phyloP scores from a whole-genome alignment of 2,113 vertebrate species.

The Alligator sinensis region DNA sequence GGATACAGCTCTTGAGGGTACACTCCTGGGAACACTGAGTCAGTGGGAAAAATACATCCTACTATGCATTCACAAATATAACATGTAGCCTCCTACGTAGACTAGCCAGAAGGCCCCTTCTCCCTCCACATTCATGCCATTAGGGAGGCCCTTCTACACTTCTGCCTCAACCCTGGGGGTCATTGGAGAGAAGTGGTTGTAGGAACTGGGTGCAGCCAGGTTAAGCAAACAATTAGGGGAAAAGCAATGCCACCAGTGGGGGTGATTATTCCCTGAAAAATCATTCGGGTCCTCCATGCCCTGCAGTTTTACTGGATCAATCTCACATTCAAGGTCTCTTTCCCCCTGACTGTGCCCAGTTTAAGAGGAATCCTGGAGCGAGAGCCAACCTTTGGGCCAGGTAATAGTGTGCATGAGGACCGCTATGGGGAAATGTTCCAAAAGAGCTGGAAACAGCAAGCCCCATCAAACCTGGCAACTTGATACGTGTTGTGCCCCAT shows the following conservation, averaged over 20 bases:
- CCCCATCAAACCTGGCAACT: neutral
- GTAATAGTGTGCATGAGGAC: neutral
- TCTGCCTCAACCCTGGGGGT: no score
- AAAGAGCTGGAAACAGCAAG: neutral
- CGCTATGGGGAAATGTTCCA: neutral
- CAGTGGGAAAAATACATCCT: neutral
- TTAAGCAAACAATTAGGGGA: neutral
- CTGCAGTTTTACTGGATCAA: neutral
- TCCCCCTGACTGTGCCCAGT: neutral
- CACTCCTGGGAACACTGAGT: no score
- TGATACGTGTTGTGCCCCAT: neutral
- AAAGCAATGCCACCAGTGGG: neutral
- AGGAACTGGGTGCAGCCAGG: neutral
- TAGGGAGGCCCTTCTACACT: neutral
- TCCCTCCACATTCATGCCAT: neutral
- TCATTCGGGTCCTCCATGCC: neutral
- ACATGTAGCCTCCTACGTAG: neutral
- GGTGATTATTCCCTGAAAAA: neutral
- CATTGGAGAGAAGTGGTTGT: no score
- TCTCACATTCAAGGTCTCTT: neutral
- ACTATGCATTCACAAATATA: neutral
- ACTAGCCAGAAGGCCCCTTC: neutral
- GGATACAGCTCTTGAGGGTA: no score
- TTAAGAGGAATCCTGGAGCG: neutral
- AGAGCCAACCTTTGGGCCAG: neutral